Percentiles rank a stretch among this genome's conserved stretches.
These are phyloP conservation scores for Antheraea mylitta DNA, from an alignment of 1,140 invertebrate species.

Conservation along the genomic window DNA sequence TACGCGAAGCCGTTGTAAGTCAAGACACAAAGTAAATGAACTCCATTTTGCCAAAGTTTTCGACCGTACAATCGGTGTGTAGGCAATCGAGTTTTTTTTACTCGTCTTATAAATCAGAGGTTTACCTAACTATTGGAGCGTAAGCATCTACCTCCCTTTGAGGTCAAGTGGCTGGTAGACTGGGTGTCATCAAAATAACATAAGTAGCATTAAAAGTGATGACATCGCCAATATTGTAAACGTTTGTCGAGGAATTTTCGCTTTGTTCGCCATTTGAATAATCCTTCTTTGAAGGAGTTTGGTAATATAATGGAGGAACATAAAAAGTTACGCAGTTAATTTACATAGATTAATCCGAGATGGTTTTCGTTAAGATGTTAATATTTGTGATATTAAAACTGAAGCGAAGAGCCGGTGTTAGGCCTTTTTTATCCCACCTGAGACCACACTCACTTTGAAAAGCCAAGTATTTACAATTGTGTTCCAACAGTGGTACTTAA, in stretches of 20 bases:
- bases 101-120: not conserved
- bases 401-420: too few species aligned
- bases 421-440: too few species aligned
- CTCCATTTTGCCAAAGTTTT: not conserved
- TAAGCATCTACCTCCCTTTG: not conserved
- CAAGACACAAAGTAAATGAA: conserved; percentile 5
- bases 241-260: not conserved
- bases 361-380: not conserved
- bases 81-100: conserved; percentile 2
- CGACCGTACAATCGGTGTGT: not conserved
- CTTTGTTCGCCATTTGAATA: not conserved
- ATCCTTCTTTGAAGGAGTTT: not conserved
- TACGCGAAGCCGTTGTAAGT: not conserved
- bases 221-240: not conserved
- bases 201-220: not conserved
- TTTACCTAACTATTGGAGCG: not conserved
- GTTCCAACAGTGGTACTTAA: too few species aligned
- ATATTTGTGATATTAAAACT: too few species aligned
- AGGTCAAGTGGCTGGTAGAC: not conserved
- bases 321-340: not conserved
- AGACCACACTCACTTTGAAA: too few species aligned
- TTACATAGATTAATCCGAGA: not conserved
- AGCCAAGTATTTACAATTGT: too few species aligned
- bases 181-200: not conserved
- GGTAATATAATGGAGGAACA: not conserved